phyloP scores from a whole-genome alignment of 1,140 invertebrate genomes.

The Drosophila suzukii region DNA sequence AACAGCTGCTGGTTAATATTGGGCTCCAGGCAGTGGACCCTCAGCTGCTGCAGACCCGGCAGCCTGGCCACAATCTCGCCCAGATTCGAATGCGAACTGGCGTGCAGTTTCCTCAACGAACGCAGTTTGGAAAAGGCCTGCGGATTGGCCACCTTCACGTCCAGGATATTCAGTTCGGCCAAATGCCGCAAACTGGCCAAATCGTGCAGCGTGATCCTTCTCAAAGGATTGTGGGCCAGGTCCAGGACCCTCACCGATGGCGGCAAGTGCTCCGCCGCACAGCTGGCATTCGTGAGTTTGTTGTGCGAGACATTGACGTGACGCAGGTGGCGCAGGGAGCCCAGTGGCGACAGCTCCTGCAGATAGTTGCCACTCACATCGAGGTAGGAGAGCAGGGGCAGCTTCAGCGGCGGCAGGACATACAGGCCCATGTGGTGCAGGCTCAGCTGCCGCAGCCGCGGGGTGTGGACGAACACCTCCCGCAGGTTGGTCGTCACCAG shows the following conservation, averaged over 20 bases:
- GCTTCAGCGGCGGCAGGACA: constrained; percentile 90
- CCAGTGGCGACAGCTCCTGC: constrained; percentile 85
- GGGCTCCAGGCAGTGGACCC: constrained; percentile 90
- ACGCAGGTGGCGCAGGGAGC: constrained; percentile 86
- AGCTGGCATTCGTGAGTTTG: constrained; percentile 85
- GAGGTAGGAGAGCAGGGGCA: constrained; percentile 87
- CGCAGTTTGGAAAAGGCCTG: constrained; percentile 84
- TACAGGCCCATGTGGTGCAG: constrained; percentile 90
- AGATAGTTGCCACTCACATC: constrained; percentile 84
- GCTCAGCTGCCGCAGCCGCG: constrained; percentile 90
- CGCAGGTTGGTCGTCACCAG: constrained; percentile 93
- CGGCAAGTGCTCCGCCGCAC: constrained; percentile 78
- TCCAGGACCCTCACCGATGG: constrained; percentile 73
- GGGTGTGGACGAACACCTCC: constrained; percentile 94
- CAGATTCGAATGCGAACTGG: constrained; percentile 74
- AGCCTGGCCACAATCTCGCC: constrained; percentile 78
- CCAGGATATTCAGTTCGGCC: constrained; percentile 76
- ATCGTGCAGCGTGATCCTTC: constrained; percentile 77
- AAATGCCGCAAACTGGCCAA: constrained; percentile 69
- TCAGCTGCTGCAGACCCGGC: constrained; percentile 87
- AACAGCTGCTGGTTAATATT: constrained; percentile 89
- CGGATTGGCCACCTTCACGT: constrained; percentile 78
- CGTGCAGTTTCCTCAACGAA: constrained; percentile 83
- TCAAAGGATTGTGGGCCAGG: constrained; percentile 79
- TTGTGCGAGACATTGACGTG: constrained; percentile 88